Evolutionary conservation across 2,113 vertebrate species (phyloP).

Genomic region (Micronisus gabar): DNA sequence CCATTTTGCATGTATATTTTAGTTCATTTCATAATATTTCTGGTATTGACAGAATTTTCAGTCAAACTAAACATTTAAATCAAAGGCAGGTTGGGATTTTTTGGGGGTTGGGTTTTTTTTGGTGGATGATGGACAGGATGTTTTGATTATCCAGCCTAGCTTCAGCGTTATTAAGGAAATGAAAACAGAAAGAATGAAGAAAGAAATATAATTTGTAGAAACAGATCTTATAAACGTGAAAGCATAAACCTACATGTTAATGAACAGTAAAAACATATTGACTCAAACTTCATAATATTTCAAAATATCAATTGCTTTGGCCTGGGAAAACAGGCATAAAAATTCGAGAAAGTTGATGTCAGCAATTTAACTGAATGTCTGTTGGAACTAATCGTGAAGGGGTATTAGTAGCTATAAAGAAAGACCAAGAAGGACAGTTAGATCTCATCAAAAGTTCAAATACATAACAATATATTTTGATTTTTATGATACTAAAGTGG

Average conservation of each 20-base stretch:
- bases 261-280: not conserved
- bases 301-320: not conserved
- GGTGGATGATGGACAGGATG: not conserved
- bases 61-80: not conserved
- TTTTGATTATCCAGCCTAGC: not conserved
- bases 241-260: not conserved
- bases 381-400: not conserved
- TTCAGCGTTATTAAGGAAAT: not conserved
- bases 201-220: not conserved
- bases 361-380: not conserved
- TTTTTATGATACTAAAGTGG: not conserved
- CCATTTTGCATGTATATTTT: not conserved
- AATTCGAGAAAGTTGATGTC: not conserved
- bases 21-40: not conserved
- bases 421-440: not conserved
- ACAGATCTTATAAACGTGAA: not conserved
- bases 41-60: not conserved
- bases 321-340: not conserved
- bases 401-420: not conserved
- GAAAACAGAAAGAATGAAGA: not conserved
- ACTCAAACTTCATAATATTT: not conserved
- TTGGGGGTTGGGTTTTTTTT: rapidly evolving
- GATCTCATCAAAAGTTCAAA: not conserved
- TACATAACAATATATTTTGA: not conserved
- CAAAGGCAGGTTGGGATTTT: not conserved